Base-by-base conservation (phyloP, 2,888 invertebrate species). In the Andrena flavipes region DNA sequence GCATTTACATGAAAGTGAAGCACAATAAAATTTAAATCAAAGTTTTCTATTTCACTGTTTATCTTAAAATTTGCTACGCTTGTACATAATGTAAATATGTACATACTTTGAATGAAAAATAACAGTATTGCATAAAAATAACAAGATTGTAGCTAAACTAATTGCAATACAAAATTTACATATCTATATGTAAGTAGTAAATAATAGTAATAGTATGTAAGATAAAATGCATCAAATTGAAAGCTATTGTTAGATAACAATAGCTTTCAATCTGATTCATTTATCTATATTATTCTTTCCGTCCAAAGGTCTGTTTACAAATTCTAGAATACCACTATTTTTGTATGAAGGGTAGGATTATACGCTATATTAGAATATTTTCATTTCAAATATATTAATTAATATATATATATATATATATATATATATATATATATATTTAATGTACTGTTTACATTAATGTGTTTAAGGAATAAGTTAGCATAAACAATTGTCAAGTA, bases 61-160 rank as follows among this genome's bases (percentile, higher is more conserved):
- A 13, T 59, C 35, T 26, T 59, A 60, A 49, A 2, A 60, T 16
- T 30, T 33, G 10, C 49, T 35, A 51, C 23, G 62, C 35, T 49
- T 83, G 78, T 84, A 78, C 13, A 84, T 75, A 82, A 26, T 83
- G 77, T 82, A 83, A 71, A 82, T 82, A 77, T 35, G 29, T 54
- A 54, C 20, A 54, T 23, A 33, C 26, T 69, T 54, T 0, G 13
- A 67, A 26, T 33, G 20, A 7, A 23, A 35, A 33, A 42, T 42
- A 48, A 6, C 29, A 35, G 26, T 20, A 72, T 26, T 59, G 23
- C 20, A 29, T 10, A 13, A 48, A n/a, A 62, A n/a, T 10, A 7
- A 48, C 33, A 48, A 5, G 7, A 20, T 20, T 54, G 20, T 8
- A 20, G 54, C 20, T 54, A 56, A 56, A 56, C 23, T 8, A 20